phyloP scores from a whole-genome alignment of 2,797 vertebrate species.

The Sciurus vulgaris region DNA sequence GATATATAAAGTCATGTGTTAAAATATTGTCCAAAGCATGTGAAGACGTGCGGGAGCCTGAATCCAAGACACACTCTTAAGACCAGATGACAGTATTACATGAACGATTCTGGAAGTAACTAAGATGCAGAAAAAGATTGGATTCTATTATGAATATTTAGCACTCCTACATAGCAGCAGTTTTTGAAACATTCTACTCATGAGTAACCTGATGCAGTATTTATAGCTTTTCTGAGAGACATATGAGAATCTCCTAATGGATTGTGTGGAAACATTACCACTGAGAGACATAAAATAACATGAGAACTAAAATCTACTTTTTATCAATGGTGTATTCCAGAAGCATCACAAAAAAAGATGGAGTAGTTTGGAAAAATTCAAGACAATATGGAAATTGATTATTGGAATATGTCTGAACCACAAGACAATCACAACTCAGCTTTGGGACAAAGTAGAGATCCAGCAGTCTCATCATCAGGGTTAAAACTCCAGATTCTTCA shows the following conservation, averaged over 20 bases:
- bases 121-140: not conserved
- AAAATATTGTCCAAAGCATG: not conserved
- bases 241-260: not conserved
- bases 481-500: not conserved
- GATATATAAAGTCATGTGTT: not conserved
- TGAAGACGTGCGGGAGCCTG: not conserved
- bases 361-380: not conserved
- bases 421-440: not conserved
- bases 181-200: constrained; percentile 18
- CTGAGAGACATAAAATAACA: not conserved
- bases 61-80: not conserved
- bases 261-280: constrained; percentile 35
- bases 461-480: not conserved
- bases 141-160: not conserved
- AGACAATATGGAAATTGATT: not conserved
- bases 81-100: not conserved
- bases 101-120: constrained; percentile 38
- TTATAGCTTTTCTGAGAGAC: constrained; percentile 5
- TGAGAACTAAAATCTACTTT: constrained; percentile 7
- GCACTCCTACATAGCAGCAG: not conserved
- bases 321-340: not conserved
- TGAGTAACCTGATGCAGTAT: not conserved
- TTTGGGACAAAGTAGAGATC: not conserved
- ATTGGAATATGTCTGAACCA: not conserved
- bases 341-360: not conserved